Evolutionary conservation across 1,140 invertebrate species (phyloP).

Genomic region (Gonatopus flavifemur): DNA sequence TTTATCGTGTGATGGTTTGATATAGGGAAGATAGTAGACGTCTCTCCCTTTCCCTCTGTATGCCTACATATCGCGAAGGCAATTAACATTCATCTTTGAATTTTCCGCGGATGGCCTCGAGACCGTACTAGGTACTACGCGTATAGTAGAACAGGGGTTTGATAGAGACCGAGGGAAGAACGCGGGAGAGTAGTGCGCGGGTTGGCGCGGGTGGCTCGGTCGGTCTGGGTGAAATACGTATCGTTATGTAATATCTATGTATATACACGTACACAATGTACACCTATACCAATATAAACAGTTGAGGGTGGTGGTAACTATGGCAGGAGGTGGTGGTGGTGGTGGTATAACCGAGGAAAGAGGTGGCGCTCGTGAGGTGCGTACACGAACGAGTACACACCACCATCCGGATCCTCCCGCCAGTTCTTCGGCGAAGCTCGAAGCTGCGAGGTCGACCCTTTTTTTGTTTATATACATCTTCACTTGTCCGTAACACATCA

Average conservation of each 20-base stretch:
- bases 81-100: constrained; percentile 22
- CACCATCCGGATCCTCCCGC: constrained; percentile 22
- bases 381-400: constrained; percentile 7
- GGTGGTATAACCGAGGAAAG: neutral
- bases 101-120: constrained; percentile 12
- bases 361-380: constrained; percentile 6
- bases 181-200: constrained; percentile 6
- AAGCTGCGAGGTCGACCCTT: constrained; percentile 23
- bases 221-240: neutral
- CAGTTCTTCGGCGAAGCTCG: constrained; percentile 43
- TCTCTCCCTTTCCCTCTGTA: constrained; percentile 2
- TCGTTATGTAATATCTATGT: too few species aligned
- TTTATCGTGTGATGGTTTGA: neutral
- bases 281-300: too few species aligned
- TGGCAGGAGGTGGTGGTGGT: neutral
- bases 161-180: neutral
- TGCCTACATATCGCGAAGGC: constrained; percentile 3
- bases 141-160: constrained; percentile 13
- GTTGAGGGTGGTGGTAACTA: neutral
- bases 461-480: constrained; percentile 8
- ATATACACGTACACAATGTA: too few species aligned
- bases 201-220: neutral
- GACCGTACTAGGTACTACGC: neutral
- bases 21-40: constrained; percentile 1
- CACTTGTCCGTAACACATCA: too few species aligned